A percentile compares a stretch with the other conserved stretches of the same genome.
These are phyloP conservation scores for Chesias legatella DNA, from an alignment of 2,888 invertebrate genomes.

Conservation along the genomic window DNA sequence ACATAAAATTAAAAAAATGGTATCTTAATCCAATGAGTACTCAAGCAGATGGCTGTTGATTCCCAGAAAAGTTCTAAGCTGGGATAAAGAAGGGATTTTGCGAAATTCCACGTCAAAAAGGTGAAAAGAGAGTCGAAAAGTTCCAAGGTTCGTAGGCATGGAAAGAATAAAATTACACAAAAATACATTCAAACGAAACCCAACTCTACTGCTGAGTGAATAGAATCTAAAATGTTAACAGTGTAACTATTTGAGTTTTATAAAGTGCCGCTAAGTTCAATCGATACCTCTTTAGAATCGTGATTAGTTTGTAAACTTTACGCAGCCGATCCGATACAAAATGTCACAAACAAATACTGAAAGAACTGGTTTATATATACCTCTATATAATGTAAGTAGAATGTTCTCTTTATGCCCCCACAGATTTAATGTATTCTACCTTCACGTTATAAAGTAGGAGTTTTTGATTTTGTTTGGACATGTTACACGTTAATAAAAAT, in stretches of 20 bases:
- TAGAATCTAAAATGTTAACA: conserved; percentile 15
- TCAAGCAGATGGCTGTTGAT: conserved; percentile 16
- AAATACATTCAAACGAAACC: conserved; percentile 12
- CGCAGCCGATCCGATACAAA: conserved; percentile 13
- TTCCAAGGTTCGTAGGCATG: conserved; percentile 21
- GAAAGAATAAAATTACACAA: conserved; percentile 20
- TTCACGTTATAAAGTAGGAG: no score
- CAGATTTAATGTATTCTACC: no score
- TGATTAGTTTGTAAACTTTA: conserved; percentile 24
- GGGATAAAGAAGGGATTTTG: conserved; percentile 28
- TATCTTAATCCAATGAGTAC: conserved; percentile 14
- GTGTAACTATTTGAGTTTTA: conserved; percentile 7
- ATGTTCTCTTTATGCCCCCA: no score
- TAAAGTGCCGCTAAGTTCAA: conserved; percentile 18
- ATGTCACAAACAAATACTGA: conserved; percentile 18
- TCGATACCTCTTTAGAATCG: conserved; percentile 20
- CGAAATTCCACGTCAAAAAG: conserved; percentile 29
- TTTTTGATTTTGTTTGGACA: no score
- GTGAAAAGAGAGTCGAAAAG: conserved; percentile 27
- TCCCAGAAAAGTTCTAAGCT: conserved; percentile 26
- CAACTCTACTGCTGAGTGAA: conserved; percentile 15
- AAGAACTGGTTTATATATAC: no score
- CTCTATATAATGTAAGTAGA: no score
- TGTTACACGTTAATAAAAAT: no score
- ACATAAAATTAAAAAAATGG: not conserved